Evolutionary conservation across 2,888 invertebrate genomes (phyloP).

Genomic region (Apotomis turbidana): DNA sequence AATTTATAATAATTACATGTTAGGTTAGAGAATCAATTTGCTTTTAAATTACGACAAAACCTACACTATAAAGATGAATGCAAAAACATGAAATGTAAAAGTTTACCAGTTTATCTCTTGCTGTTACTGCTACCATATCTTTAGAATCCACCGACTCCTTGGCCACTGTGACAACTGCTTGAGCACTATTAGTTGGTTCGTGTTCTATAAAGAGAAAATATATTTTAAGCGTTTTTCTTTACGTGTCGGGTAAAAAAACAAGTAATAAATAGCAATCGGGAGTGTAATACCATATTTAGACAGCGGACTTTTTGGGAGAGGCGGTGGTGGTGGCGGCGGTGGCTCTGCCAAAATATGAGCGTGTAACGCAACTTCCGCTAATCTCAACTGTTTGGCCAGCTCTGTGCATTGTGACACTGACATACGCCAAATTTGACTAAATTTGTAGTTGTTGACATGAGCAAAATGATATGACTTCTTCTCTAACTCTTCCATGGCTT

Average conservation of each 20-base stretch:
- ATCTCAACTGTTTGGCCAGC: constrained; percentile 59
- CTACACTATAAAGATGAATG: background rate
- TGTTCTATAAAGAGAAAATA: constrained; percentile 49
- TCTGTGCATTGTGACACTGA: constrained; percentile 60
- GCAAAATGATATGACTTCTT: constrained; percentile 88
- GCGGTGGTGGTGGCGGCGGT: constrained; percentile 66
- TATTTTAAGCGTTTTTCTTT: background rate
- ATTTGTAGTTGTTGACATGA: constrained; percentile 86
- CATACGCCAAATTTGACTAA: constrained; percentile 76
- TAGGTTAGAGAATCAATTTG: no score
- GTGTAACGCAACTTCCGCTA: constrained; percentile 72
- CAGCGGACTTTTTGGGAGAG: constrained; percentile 66
- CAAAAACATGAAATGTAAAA: no score
- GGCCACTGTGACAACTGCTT: constrained; percentile 23
- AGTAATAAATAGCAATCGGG: no score
- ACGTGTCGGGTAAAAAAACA: no score
- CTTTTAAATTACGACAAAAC: no score
- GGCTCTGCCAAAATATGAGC: constrained; percentile 75
- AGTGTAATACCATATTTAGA: constrained; percentile 58
- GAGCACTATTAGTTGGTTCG: constrained; percentile 44
- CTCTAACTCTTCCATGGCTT: constrained; percentile 87
- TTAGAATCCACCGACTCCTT: constrained; percentile 47
- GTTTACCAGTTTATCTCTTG: constrained; percentile 62
- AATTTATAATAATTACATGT: no score
- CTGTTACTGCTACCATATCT: constrained; percentile 48